These are phyloP conservation scores for Drosophila ficusphila DNA, from an alignment of 1,140 invertebrate genomes.

Conservation along the genomic window DNA sequence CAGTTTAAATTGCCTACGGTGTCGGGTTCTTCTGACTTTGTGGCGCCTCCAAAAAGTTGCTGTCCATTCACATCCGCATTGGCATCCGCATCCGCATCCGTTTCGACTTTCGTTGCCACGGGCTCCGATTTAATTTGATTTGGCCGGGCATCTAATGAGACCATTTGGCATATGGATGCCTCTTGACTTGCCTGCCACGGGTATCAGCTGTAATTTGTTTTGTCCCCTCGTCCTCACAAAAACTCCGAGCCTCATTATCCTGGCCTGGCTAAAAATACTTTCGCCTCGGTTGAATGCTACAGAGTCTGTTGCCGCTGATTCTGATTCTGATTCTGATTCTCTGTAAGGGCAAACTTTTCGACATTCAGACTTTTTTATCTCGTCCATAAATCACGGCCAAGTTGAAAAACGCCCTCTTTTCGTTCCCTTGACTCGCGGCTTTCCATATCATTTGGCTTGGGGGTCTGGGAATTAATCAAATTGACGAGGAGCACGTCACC, in stretches of 20 bases:
- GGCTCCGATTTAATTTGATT: slow-evolving; percentile 61
- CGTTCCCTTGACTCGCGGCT: slow-evolving; percentile 1
- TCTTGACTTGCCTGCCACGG: slow-evolving; percentile 21
- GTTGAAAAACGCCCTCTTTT: slow-evolving; percentile 18
- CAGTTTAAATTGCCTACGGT: background rate
- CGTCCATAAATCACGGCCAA: slow-evolving; percentile 68
- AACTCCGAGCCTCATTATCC: slow-evolving; percentile 27
- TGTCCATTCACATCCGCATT: background rate
- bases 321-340: too few species aligned
- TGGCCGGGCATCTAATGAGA: slow-evolving; percentile 55
- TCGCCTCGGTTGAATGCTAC: slow-evolving; percentile 13
- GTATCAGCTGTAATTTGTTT: slow-evolving; percentile 59
- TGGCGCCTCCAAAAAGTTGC: background rate
- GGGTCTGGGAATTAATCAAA: slow-evolving; percentile 44
- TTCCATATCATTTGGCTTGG: slow-evolving; percentile 30
- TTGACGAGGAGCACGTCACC: slow-evolving; percentile 47
- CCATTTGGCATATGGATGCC: slow-evolving; percentile 68
- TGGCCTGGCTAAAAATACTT: slow-evolving; percentile 57
- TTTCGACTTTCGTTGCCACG: slow-evolving; percentile 16
- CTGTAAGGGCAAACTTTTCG: slow-evolving; percentile 48
- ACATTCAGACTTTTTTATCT: slow-evolving; percentile 69
- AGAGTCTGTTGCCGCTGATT: too few species aligned
- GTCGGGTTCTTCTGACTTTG: background rate
- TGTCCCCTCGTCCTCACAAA: background rate
- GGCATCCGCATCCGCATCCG: background rate